These are phyloP conservation scores for silkworm (Bombyx mori) DNA, from an alignment of 1,140 invertebrate species.

Conservation along the genomic window DNA sequence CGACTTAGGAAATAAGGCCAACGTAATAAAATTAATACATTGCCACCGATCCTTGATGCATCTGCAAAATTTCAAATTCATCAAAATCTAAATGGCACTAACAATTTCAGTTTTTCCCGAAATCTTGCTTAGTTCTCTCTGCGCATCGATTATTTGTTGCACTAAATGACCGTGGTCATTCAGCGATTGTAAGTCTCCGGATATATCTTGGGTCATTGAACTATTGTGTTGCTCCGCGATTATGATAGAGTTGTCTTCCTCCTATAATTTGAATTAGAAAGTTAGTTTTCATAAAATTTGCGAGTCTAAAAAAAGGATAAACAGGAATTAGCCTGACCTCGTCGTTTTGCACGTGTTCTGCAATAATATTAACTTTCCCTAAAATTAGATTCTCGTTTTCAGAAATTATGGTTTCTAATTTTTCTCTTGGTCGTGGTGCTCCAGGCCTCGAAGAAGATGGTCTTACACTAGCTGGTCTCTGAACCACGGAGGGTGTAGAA, in stretches of 20 bases:
- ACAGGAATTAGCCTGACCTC: conserved; percentile 26
- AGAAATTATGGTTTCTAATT: conserved; percentile 64
- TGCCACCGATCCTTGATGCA: too few species aligned
- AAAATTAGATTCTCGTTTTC: conserved; percentile 70
- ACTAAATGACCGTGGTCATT: conserved; percentile 82
- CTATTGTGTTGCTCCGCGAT: conserved; percentile 57
- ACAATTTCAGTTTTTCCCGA: conserved; percentile 69
- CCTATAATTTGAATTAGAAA: conserved; percentile 41
- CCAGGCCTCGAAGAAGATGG: conserved; percentile 84
- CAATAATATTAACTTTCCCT: conserved; percentile 78
- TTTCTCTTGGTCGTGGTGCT: conserved; percentile 78
- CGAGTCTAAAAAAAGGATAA: neutral
- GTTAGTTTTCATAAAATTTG: neutral
- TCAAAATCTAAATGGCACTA: conserved; percentile 23
- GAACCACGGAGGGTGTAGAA: neutral
- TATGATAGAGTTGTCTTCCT: conserved; percentile 73
- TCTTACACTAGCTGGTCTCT: conserved; percentile 41
- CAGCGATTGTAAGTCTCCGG: conserved; percentile 20
- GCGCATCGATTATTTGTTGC: conserved; percentile 84
- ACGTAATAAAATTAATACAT: too few species aligned
- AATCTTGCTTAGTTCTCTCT: conserved; percentile 73
- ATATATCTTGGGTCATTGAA: conserved; percentile 10
- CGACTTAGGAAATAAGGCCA: too few species aligned
- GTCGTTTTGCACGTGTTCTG: conserved; percentile 75
- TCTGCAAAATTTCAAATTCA: too few species aligned